Conservation (phyloP, 2,113 vertebrate species). For the Mungos mungo region DNA sequence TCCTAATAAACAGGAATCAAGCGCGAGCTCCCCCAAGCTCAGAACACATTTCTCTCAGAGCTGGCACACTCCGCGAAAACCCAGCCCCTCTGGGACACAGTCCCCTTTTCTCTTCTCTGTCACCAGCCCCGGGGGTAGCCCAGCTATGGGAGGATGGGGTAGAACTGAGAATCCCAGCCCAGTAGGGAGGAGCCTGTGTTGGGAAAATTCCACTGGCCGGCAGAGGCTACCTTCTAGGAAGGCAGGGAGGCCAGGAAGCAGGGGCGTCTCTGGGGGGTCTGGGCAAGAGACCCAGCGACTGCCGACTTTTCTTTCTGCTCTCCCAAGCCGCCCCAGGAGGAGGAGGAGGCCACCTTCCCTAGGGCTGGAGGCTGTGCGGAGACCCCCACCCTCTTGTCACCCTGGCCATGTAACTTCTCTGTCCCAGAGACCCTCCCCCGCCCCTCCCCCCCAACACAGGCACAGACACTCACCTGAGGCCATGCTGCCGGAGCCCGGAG, state of each 20-base stretch:
- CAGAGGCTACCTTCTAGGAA: neutral
- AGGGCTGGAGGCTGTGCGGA: neutral
- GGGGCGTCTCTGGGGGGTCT: neutral
- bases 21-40: neutral
- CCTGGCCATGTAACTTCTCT: neutral
- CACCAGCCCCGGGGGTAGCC: neutral
- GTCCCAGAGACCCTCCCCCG: neutral
- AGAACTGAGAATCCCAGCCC: neutral
- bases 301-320: neutral
- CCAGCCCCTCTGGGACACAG: neutral
- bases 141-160: neutral
- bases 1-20: neutral
- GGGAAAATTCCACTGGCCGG: constrained; percentile 70
- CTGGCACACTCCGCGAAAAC: neutral
- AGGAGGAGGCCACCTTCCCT: neutral
- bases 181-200: constrained; percentile 41
- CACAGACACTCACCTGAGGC: constrained; percentile 67
- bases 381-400: neutral
- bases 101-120: neutral
- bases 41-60: neutral
- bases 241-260: neutral
- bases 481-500: constrained; percentile 51
- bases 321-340: neutral
- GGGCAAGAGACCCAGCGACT: neutral
- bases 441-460: neutral